Evolutionary conservation across 2,888 invertebrate genomes (phyloP).

Genomic region (Drosophila falleni): DNA sequence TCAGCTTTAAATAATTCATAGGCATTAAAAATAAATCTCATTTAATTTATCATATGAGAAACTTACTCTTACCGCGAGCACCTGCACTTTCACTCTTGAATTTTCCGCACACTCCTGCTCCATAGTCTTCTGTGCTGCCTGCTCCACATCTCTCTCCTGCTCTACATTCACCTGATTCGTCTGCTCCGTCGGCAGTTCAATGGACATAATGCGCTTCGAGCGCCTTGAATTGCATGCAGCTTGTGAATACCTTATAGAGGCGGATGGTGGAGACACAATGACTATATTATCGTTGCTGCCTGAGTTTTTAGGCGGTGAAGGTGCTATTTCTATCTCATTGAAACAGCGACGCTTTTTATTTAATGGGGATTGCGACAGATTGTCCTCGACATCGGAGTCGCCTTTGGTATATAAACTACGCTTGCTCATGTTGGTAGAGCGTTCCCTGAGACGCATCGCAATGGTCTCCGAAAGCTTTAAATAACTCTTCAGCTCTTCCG

Average conservation of each 20-base stretch:
- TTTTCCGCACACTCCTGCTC: background rate
- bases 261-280: slow-evolving; percentile 36
- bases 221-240: background rate
- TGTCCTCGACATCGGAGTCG: slow-evolving; percentile 40
- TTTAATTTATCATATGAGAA: too few relatives aligned
- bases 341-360: background rate
- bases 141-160: background rate
- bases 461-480: slow-evolving; percentile 17
- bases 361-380: background rate
- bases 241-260: slow-evolving; percentile 6
- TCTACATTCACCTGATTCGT: too few relatives aligned
- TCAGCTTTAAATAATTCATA: too few relatives aligned
- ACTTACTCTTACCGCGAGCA: too few relatives aligned
- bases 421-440: background rate
- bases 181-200: background rate
- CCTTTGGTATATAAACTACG: slow-evolving; percentile 64
- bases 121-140: background rate
- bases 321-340: slow-evolving; percentile 3
- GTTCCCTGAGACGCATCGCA: background rate
- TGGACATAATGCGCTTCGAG: background rate
- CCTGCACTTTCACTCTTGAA: too few relatives aligned
- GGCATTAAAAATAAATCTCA: too few relatives aligned
- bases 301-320: slow-evolving; percentile 10
- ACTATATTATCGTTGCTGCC: background rate
- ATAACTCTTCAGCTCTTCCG: slow-evolving; percentile 36